Evolutionary conservation across 2,888 invertebrate genomes (phyloP), one percentile per base, ranked within the genome.

Genomic region (Ennomos fuscantarius): DNA sequence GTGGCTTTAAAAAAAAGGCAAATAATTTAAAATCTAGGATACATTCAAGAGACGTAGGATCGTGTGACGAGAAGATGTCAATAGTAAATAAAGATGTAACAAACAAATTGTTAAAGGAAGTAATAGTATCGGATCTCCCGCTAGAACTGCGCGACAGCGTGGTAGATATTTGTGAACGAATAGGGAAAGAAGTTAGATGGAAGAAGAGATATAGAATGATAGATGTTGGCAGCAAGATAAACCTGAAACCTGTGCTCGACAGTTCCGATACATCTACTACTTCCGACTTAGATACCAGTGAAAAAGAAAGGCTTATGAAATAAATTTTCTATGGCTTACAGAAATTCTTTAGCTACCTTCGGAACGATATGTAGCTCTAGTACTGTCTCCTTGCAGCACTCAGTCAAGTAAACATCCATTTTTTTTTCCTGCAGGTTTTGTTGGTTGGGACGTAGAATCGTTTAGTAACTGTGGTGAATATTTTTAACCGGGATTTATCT

Each of bases 91-190:
- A 63, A 49, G 73, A 82, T 2, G 66, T 84, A 1, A 79, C 73
- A 8, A 78, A 84, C 60, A 66, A 70, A 10, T 69, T 89, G 39
- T 59, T 89, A n/a, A 81, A 72, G 15, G 84, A 89, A 44, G 83
- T 89, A 0, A 79, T 88, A 24, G 72, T 79, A 0, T 79, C 77
- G 41, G 81, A 86, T 50, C 66, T 89, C 50, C 89, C 89, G 1
- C 45, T 87, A 13, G 85, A 87, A 47, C 52, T 87, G 41, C 75
- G 84, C 37, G 74, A 76, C 2, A 87, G 82, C 59, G 64, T 76
- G 1, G 75, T 83, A 2, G 76, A 83, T 32, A 69, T 87, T 13
- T 87, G 86, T 51, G 78, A 81, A 6, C 80, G 78, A 58, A 78
- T 86, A 49, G 73, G 71, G 1, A 74, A 67, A 42, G 81, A 84